A percentile compares a stretch with the other conserved stretches of the same genome.
Conservation (phyloP, 2,113 vertebrate genomes). For the Aspiorhynchus laticeps region DNA sequence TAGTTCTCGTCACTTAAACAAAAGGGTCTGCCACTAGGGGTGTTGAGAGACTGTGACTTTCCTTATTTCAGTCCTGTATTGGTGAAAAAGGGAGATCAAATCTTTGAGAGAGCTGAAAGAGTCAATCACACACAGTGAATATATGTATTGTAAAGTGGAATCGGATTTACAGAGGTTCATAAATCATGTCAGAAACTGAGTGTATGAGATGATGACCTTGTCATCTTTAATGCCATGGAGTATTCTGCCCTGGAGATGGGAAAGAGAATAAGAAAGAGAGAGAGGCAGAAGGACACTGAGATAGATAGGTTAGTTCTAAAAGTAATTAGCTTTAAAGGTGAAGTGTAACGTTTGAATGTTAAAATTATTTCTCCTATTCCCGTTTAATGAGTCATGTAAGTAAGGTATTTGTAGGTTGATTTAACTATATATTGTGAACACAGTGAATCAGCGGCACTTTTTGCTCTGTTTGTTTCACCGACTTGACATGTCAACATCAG, state of each 20-base stretch:
- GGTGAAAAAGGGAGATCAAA: background rate
- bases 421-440: background rate
- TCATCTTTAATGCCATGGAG: constrained; percentile 58
- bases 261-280: constrained; percentile 6
- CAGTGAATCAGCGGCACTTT: background rate
- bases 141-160: constrained; percentile 49
- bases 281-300: constrained; percentile 8
- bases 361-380: background rate
- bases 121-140: constrained; percentile 40
- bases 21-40: no score
- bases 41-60: background rate
- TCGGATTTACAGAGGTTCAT: constrained; percentile 47
- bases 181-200: constrained; percentile 55
- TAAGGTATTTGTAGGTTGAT: background rate
- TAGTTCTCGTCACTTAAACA: background rate
- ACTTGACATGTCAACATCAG: background rate
- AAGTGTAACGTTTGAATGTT: constrained; percentile 6
- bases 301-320: constrained; percentile 1
- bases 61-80: background rate
- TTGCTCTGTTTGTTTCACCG: background rate
- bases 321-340: constrained; percentile 12
- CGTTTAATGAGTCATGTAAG: background rate
- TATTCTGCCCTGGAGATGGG: constrained; percentile 37
- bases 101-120: constrained; percentile 22
- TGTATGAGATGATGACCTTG: constrained; percentile 62